Evolutionary conservation across 2,797 vertebrate genomes (phyloP).

Genomic region (Ptychadena robeensis): DNA sequence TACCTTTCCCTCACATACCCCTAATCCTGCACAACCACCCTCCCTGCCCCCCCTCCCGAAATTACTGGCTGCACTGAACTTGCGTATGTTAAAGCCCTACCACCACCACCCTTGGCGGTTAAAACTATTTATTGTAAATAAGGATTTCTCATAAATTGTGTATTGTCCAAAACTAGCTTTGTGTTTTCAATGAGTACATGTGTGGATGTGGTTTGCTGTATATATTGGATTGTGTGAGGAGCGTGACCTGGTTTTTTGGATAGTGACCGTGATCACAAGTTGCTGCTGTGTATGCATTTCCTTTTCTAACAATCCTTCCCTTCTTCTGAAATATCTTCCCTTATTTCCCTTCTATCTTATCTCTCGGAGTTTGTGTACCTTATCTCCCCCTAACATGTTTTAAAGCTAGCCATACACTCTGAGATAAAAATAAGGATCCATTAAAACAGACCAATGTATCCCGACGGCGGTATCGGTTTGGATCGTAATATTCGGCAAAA

Average conservation of each 20-base stretch:
- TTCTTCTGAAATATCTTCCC: neutral
- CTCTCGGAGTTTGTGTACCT: slow-evolving; percentile 38
- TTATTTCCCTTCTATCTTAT: slow-evolving; percentile 19
- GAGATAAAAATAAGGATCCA: too few relatives aligned
- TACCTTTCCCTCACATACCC: slow-evolving; percentile 49
- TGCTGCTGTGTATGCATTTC: too few relatives aligned
- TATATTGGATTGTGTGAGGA: neutral
- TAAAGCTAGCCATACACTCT: too few relatives aligned
- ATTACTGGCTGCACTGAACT: slow-evolving; percentile 60
- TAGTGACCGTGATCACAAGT: too few relatives aligned
- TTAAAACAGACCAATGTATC: too few relatives aligned
- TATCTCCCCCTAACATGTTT: slow-evolving; percentile 35
- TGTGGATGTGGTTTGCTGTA: neutral
- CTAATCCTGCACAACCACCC: slow-evolving; percentile 42
- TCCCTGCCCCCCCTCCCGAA: slow-evolving; percentile 34
- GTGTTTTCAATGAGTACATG: slow-evolving; percentile 44
- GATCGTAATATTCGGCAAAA: too few relatives aligned
- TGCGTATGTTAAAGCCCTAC: slow-evolving; percentile 60
- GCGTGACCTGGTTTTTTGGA: neutral
- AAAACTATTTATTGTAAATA: slow-evolving; percentile 63
- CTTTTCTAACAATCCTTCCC: too few relatives aligned
- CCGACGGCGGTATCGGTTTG: too few relatives aligned
- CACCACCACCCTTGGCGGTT: slow-evolving; percentile 57
- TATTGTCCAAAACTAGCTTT: slow-evolving; percentile 58
- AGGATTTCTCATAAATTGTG: slow-evolving; percentile 63